A percentile compares a stretch with the other conserved stretches of the same genome.
phyloP scores from a whole-genome alignment of 2,888 invertebrate genomes.

The Agelastica alni region DNA sequence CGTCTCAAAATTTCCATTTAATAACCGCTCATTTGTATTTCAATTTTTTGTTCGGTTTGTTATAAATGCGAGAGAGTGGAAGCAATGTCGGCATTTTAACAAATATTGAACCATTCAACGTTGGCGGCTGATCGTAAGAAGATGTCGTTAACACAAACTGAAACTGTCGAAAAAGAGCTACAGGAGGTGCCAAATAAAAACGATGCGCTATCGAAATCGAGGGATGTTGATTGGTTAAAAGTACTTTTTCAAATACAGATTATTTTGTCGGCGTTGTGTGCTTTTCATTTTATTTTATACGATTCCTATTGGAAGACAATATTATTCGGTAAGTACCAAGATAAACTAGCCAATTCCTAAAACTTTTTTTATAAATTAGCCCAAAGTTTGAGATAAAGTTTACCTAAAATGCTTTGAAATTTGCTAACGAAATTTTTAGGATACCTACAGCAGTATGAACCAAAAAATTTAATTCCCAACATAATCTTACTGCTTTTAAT shows the following conservation, averaged over 20 bases:
- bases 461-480: too few relatives aligned
- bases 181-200: constrained; percentile 2
- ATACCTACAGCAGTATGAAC: too few relatives aligned
- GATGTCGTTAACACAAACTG: constrained; percentile 23
- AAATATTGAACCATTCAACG: too few relatives aligned
- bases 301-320: constrained; percentile 46
- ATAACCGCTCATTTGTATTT: constrained; percentile 20
- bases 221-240: constrained; percentile 73
- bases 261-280: constrained; percentile 69
- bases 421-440: too few relatives aligned
- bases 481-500: too few relatives aligned
- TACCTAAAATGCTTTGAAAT: too few relatives aligned
- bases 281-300: constrained; percentile 61
- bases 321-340: constrained; percentile 49
- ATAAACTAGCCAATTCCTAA: too few relatives aligned
- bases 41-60: neutral
- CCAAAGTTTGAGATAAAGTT: too few relatives aligned
- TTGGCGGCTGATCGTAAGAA: neutral
- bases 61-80: neutral
- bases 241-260: constrained; percentile 77
- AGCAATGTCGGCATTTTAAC: too few relatives aligned
- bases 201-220: constrained; percentile 48
- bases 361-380: too few relatives aligned
- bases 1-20: constrained; percentile 14
- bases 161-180: constrained; percentile 11